phyloP scores from a whole-genome alignment of 2,113 vertebrate genomes.

The Oxygymnocypris stewartii region DNA sequence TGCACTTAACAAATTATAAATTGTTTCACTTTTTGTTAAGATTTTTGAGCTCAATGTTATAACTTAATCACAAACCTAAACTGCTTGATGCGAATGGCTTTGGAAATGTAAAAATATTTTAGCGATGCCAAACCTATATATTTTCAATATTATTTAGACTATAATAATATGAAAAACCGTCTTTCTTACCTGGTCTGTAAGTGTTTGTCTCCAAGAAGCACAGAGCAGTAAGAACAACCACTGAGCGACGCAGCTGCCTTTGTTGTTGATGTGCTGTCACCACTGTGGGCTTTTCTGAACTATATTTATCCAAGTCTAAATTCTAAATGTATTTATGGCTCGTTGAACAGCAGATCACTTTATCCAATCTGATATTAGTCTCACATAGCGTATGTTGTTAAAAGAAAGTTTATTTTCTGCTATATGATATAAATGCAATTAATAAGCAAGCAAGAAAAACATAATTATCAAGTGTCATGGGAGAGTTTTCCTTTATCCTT shows the following conservation, averaged over 20 bases:
- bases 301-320: conserved; percentile 67
- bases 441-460: not conserved
- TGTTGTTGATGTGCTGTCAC: conserved; percentile 46
- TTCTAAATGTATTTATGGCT: conserved; percentile 62
- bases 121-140: not conserved
- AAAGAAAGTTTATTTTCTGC: not conserved
- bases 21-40: not conserved
- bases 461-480: not conserved
- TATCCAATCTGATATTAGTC: not conserved
- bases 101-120: not conserved
- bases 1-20: not conserved
- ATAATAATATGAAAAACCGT: not conserved
- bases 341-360: conserved; percentile 29
- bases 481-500: not conserved
- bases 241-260: conserved; percentile 49
- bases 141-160: not conserved
- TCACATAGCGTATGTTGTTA: not conserved
- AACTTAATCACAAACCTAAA: conserved; percentile 5
- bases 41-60: not conserved
- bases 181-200: conserved; percentile 34
- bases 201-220: not conserved
- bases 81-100: not conserved
- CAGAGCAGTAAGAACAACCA: not conserved
- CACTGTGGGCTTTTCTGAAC: conserved; percentile 64
- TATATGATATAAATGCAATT: not conserved